Conservation (phyloP, 2,797 vertebrate species). For the Naso thynnoides region DNA sequence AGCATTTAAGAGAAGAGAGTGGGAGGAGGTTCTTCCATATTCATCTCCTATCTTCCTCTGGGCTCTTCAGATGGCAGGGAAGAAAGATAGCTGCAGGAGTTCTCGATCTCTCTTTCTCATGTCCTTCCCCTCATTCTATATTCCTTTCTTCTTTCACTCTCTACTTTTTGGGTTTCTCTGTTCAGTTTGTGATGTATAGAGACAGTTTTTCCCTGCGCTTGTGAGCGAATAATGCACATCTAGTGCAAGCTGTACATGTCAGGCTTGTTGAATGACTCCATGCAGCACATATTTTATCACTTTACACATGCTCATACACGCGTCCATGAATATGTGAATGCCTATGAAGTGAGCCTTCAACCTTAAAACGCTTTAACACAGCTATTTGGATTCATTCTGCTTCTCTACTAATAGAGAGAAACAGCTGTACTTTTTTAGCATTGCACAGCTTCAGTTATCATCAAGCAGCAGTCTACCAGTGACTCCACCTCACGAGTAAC, state of each 20-base stretch:
- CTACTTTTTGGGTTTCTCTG: constrained; percentile 44
- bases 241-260: constrained; percentile 64
- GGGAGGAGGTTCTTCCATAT: constrained; percentile 69
- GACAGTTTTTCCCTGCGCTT: constrained; percentile 36
- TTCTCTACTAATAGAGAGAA: constrained; percentile 4
- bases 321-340: constrained; percentile 14
- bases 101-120: constrained; percentile 56
- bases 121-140: constrained; percentile 67
- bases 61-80: constrained; percentile 68
- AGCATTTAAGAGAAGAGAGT: constrained; percentile 38
- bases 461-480: too few species aligned
- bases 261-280: constrained; percentile 58
- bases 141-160: constrained; percentile 70
- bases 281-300: constrained; percentile 40
- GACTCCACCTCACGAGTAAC: too few species aligned
- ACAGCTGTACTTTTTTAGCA: neutral
- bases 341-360: neutral
- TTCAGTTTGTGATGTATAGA: constrained; percentile 54
- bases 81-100: constrained; percentile 72
- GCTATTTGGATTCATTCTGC: neutral
- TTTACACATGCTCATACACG: constrained; percentile 11
- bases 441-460: neutral
- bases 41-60: constrained; percentile 73
- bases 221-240: constrained; percentile 47
- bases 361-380: neutral